Percentiles rank a stretch among this genome's conserved stretches.
Evolutionary conservation across 2,888 invertebrate genomes (phyloP).

Genomic region (Punctoribates punctum): DNA sequence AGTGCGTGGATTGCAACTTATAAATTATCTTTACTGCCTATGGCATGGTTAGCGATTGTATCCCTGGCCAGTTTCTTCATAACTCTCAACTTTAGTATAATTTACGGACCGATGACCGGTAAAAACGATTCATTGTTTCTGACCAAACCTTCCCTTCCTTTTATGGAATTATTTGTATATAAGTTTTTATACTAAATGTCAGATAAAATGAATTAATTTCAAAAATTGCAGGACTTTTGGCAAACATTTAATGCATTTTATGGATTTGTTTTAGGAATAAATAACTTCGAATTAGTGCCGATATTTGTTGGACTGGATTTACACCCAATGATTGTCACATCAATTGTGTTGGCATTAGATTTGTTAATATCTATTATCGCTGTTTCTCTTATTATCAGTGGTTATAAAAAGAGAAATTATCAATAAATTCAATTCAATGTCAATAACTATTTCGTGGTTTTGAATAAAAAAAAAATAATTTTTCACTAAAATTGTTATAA

Average conservation of each 20-base stretch:
- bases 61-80: conserved; percentile 24
- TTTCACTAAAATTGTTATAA: too few relatives aligned
- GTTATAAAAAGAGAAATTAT: conserved; percentile 19
- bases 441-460: not conserved
- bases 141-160: not conserved
- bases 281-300: conserved; percentile 13
- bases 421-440: conserved; percentile 12
- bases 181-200: too few relatives aligned
- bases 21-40: not conserved
- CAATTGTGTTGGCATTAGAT: conserved; percentile 14
- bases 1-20: conserved; percentile 25
- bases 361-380: conserved; percentile 14
- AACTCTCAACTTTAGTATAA: conserved; percentile 15
- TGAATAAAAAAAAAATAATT: not conserved
- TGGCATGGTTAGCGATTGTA: not conserved
- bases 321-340: conserved; percentile 9
- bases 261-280: not conserved
- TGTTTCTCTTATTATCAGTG: conserved; percentile 5
- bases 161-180: not conserved
- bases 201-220: too few relatives aligned
- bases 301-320: not conserved
- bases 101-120: conserved; percentile 5
- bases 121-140: not conserved
- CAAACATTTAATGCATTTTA: not conserved
- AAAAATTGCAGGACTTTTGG: too few relatives aligned